Evolutionary conservation across 2,797 vertebrate species (phyloP), one percentile per base, ranked within the genome.

Genomic region (Trachurus trachurus): DNA sequence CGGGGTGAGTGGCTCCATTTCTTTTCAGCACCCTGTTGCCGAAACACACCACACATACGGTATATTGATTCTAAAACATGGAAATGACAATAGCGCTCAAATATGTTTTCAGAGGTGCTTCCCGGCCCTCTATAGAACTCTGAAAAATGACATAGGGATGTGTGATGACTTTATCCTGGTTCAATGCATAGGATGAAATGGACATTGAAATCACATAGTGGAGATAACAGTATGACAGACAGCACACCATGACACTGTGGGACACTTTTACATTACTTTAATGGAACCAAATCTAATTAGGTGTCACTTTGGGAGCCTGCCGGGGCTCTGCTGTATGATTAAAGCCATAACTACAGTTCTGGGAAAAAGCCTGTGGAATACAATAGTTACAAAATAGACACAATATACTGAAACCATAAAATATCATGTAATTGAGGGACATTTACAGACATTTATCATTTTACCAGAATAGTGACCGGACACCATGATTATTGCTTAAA

Each of bases 281-380:
- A 59, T 42, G 54, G 7, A 40, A 44, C 17, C 15, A 57, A 64
- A 61, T 62, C 47, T 49, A 75, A 75, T 57, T 53, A 70, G 2
- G 31, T 62, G 62, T 78, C 52, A 15, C 10, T 8, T 12, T 56
- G 37, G 29, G 26, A 52, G 59, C 50, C 60, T 60, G 45, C 26
- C 57, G 11, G 4, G 19, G 29, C 21, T 67, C 22, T n/a, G 44
- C 47, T 71, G 37, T 22, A 52, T 50, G 61, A 74, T 74, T 74
- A 71, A 74, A 84, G 7, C 26, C 42, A 65, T 53, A 37, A 68
- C 47, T 40, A 71, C 52, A 44, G 15, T 56, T 72, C 58, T 62
- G 9, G 44, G 58, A 8, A 21, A 19, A 73, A 22, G 44, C 29
- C 21, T 45, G 16, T 54, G 62, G 59, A 64, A 39, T 31, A 49